Base-by-base conservation (phyloP, 2,797 vertebrate genomes). In the Squalus acanthias region DNA sequence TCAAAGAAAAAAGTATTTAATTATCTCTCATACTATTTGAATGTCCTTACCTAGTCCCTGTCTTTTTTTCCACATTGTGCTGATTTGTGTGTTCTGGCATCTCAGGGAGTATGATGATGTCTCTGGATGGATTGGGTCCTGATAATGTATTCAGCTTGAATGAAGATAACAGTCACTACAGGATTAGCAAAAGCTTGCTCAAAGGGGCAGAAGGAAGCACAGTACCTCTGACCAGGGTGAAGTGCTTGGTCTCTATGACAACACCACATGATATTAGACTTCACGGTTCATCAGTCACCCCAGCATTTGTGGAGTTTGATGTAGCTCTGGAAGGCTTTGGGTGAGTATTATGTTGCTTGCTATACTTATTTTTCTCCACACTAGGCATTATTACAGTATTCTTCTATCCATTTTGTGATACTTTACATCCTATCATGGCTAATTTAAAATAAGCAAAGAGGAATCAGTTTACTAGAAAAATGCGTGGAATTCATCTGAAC, bases 191-290 rank as follows among this genome's bases (percentile, higher is more conserved):
- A 97, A 99, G 99, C 97, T 98, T 99, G 96, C 98, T 99, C 39
- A 99, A 99, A 97, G 99, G 99, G 1, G 98, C 99, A 22, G 99
- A 99, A 98, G 99, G 98, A 97, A 99, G 98, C 97, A 99, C 99
- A 0, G 99, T 99, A 15, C 99, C 99, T 69, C 98, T 99, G 96
- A 99, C 99, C 2, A 98, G 99, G 70, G 99, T 99, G 96, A 99
- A 99, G 97, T 99, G 99, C 97, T 98, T 99, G 97, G 99, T 99
- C 94, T 99, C 99, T 97, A 99, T 99, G 99, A 99, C 99, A 63
- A 99, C 99, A 17, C 99, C 99, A 26, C 99, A 99, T 0, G 99
- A 99, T 97, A 99, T 99, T 97, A 98, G 99, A 96, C 98, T 99
- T 97, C 99, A 99, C 0, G 99, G 99, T 1, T 99, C 99, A 0